phyloP scores from a whole-genome alignment of 2,888 invertebrate genomes.

The Drosophila mulleri region DNA sequence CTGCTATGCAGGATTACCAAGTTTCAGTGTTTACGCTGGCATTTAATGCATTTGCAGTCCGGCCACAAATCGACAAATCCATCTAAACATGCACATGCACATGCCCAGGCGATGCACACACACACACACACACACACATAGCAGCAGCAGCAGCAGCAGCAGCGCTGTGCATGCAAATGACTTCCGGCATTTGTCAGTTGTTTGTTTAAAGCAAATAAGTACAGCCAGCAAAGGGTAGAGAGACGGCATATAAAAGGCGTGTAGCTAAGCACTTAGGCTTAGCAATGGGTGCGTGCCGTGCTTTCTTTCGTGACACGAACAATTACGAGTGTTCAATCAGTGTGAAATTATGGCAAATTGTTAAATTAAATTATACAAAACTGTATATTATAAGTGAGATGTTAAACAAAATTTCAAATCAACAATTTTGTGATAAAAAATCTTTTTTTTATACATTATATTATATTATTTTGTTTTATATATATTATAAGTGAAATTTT shows the following conservation, averaged over 20 bases:
- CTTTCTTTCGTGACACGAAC: slow-evolving; percentile 1
- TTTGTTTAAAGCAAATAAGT: slow-evolving; percentile 74
- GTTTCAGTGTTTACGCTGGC: slow-evolving; percentile 70
- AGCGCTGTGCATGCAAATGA: slow-evolving; percentile 64
- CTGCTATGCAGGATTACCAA: slow-evolving; percentile 40
- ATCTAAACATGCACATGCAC: slow-evolving; percentile 67
- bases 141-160: too few species aligned
- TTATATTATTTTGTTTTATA: too few species aligned
- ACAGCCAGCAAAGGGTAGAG: not conserved
- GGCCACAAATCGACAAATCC: slow-evolving; percentile 81
- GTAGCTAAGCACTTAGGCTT: slow-evolving; percentile 3
- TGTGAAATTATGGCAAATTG: not conserved
- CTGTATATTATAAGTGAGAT: too few species aligned
- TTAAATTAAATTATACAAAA: too few species aligned
- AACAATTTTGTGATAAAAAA: too few species aligned
- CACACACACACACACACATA: slow-evolving; percentile 4
- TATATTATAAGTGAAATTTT: too few species aligned
- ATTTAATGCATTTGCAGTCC: slow-evolving; percentile 77
- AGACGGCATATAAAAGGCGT: not conserved
- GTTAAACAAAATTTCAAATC: too few species aligned
- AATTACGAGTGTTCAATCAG: not conserved
- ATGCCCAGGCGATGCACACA: slow-evolving; percentile 27
- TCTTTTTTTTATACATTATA: too few species aligned
- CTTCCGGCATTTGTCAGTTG: slow-evolving; percentile 74
- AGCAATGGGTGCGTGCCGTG: slow-evolving; percentile 8